These are phyloP conservation scores for Sus cebifrons DNA, from an alignment of 2,797 vertebrate species.

Conservation along the genomic window DNA sequence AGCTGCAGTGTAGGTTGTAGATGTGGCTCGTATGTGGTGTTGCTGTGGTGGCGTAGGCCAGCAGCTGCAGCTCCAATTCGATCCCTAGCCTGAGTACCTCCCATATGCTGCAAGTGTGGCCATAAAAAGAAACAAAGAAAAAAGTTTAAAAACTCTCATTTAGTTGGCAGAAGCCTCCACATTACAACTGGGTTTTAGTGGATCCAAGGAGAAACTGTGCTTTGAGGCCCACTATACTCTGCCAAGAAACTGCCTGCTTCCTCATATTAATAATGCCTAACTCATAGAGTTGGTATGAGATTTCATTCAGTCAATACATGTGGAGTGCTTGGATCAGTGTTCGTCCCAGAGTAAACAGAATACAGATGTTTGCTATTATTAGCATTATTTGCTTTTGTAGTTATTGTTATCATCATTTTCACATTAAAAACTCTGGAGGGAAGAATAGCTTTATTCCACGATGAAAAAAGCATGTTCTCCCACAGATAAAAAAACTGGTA, in stretches of 20 bases:
- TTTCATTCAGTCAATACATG: background rate
- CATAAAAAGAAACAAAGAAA: too few species aligned
- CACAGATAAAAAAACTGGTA: slow-evolving; percentile 1
- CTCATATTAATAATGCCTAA: background rate
- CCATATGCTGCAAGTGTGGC: too few species aligned
- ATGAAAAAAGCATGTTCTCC: background rate
- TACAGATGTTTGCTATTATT: background rate
- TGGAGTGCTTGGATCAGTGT: background rate
- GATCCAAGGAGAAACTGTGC: background rate
- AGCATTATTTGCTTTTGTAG: background rate
- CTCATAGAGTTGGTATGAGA: background rate
- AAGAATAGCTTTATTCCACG: slow-evolving; percentile 21
- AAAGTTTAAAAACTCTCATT: background rate
- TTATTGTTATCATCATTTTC: slow-evolving; percentile 11
- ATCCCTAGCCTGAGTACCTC: too few species aligned
- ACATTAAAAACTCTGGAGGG: slow-evolving; percentile 37
- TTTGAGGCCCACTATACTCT: slow-evolving; percentile 26
- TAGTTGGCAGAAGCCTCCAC: background rate
- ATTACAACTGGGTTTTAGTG: background rate
- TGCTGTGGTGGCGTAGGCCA: too few species aligned
- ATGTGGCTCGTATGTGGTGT: too few species aligned
- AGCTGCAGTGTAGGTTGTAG: too few species aligned
- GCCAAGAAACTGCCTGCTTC: background rate
- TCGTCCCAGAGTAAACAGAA: background rate
- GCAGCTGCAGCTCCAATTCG: too few species aligned